Conservation (phyloP, 2,888 invertebrate species). For the Orthosia incerta region DNA sequence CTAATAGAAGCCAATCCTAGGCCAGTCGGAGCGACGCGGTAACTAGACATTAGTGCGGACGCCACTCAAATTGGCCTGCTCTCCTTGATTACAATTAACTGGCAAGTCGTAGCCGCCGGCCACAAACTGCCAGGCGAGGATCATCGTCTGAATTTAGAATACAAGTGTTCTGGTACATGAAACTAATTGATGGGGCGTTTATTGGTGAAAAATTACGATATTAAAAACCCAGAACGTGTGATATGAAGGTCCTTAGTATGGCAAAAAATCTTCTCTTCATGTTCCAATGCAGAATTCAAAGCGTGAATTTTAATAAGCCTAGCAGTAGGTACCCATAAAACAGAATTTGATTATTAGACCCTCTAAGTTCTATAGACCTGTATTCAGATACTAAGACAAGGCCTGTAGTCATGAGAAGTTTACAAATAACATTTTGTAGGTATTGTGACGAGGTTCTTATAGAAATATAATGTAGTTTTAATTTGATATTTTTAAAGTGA, state of each 20-base stretch:
- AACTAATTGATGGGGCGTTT: conserved; percentile 44
- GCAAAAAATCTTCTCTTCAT: background rate
- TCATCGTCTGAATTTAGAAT: conserved; percentile 72
- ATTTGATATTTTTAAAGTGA: background rate
- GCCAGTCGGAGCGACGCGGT: conserved; percentile 62
- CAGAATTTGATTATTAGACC: background rate
- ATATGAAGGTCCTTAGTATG: background rate
- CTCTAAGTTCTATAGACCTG: background rate
- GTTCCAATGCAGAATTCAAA: background rate
- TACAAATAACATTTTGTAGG: too few relatives aligned
- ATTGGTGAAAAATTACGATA: conserved; percentile 7
- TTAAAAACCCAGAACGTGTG: background rate
- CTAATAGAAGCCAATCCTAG: conserved; percentile 66
- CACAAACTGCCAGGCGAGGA: conserved; percentile 74
- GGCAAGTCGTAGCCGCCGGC: conserved; percentile 77
- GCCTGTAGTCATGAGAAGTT: too few relatives aligned
- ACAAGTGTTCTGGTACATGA: conserved; percentile 58
- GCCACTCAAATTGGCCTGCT: conserved; percentile 81
- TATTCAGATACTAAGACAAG: too few relatives aligned
- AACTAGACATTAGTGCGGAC: conserved; percentile 78
- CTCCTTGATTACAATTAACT: conserved; percentile 85
- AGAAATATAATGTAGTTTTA: too few relatives aligned
- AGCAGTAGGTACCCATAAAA: background rate
- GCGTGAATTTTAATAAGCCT: too few relatives aligned
- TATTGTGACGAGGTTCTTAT: too few relatives aligned